Percentiles rank a stretch among this genome's conserved stretches.
Evolutionary conservation across 2,113 vertebrate genomes (phyloP).

Genomic region (Oryzias curvinotus): DNA sequence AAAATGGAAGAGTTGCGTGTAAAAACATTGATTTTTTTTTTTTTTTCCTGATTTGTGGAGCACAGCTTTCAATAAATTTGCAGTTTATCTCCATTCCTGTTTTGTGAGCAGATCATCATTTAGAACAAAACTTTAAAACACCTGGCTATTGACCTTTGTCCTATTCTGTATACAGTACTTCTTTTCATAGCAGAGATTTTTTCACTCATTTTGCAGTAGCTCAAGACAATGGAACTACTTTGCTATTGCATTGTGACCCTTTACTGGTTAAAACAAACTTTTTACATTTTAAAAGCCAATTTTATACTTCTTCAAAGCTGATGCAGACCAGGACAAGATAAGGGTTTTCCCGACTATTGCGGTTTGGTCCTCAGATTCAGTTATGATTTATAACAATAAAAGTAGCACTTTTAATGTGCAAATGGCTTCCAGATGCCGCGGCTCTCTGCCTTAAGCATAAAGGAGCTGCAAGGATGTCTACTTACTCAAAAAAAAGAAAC

Average conservation of each 20-base stretch:
- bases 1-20: conserved; percentile 36
- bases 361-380: background rate
- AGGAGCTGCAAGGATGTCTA: conserved; percentile 49
- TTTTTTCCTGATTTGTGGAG: conserved; percentile 60
- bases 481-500: background rate
- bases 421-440: background rate
- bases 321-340: background rate
- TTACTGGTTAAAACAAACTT: no score
- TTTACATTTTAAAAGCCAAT: no score
- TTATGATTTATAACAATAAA: background rate
- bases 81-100: conserved; percentile 33
- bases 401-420: background rate
- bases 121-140: conserved; percentile 32
- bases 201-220: no score
- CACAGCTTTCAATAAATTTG: conserved; percentile 49
- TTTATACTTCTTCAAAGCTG: background rate
- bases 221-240: no score
- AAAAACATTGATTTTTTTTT: conserved; percentile 58
- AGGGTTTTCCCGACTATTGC: background rate
- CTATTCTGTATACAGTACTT: conserved; percentile 9
- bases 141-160: conserved; percentile 47
- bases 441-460: background rate
- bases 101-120: conserved; percentile 42
- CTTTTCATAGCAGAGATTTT: no score
- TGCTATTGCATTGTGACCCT: no score